These are phyloP conservation scores for Arrhopalites spinosus DNA, from an alignment of 2,888 invertebrate genomes.

Conservation along the genomic window DNA sequence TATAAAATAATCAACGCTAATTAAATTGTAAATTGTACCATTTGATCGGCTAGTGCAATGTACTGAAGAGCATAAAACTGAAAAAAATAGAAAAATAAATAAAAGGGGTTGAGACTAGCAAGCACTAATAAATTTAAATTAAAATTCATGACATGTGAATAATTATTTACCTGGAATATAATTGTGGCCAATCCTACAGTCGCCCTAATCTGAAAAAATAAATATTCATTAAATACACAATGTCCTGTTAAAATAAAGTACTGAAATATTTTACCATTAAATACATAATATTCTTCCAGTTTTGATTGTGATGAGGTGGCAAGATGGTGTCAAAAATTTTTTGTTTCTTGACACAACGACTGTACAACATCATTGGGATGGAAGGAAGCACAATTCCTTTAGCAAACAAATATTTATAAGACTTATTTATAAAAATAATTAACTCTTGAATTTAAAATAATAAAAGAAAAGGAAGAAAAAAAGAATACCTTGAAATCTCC, in stretches of 20 bases:
- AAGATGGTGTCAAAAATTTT: constrained; percentile 28
- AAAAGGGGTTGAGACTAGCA: too few species aligned
- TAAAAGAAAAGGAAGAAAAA: too few species aligned
- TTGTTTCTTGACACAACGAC: constrained; percentile 11
- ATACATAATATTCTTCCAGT: constrained; percentile 14
- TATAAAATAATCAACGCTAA: background rate
- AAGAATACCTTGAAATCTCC: constrained; percentile 44
- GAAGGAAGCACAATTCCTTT: constrained; percentile 41
- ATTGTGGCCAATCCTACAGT: constrained; percentile 42
- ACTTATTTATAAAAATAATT: too few species aligned
- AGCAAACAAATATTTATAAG: too few species aligned
- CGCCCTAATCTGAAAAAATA: constrained; percentile 41
- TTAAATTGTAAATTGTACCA: constrained; percentile 20
- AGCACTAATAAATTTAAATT: too few species aligned
- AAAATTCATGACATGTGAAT: too few species aligned
- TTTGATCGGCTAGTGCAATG: constrained; percentile 45
- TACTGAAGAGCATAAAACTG: constrained; percentile 46
- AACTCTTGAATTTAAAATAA: too few species aligned
- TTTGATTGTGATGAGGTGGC: constrained; percentile 12
- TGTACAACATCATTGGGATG: constrained; percentile 40
- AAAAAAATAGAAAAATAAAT: too few species aligned
- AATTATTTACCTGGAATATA: too few species aligned
- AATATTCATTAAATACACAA: background rate
- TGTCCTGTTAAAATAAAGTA: background rate
- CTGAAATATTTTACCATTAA: constrained; percentile 14